Evolutionary conservation across 2,113 vertebrate species (phyloP).

Genomic region (Lamprotornis superbus): DNA sequence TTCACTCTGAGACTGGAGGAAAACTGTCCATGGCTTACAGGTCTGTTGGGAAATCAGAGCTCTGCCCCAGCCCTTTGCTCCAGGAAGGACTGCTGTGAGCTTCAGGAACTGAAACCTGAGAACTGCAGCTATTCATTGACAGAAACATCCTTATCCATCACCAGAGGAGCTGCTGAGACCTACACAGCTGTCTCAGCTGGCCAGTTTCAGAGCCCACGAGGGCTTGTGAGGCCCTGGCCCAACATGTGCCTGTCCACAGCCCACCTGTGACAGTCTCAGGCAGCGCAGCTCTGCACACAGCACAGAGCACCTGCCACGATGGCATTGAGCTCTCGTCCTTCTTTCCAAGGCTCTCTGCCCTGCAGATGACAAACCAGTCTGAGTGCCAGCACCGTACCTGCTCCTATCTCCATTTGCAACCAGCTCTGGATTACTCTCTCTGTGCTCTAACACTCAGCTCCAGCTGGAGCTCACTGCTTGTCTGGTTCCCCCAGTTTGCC

Average conservation of each 20-base stretch:
- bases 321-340: neutral
- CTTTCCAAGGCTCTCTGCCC: neutral
- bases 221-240: neutral
- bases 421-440: neutral
- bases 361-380: neutral
- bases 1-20: neutral
- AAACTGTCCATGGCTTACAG: neutral
- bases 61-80: neutral
- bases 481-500: neutral
- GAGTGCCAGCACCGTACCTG: fast-evolving
- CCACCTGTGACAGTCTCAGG: fast-evolving
- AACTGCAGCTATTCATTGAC: neutral
- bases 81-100: neutral
- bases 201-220: neutral
- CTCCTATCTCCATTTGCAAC: fast-evolving
- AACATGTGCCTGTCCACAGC: fast-evolving
- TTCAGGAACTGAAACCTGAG: neutral
- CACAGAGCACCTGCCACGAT: neutral
- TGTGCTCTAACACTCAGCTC: fast-evolving
- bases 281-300: neutral
- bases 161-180: neutral
- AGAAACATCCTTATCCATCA: neutral
- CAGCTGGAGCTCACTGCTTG: neutral
- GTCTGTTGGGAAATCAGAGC: neutral
- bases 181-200: neutral